Evolutionary conservation across 2,888 invertebrate genomes (phyloP).

Genomic region (Agonum fuliginosum): DNA sequence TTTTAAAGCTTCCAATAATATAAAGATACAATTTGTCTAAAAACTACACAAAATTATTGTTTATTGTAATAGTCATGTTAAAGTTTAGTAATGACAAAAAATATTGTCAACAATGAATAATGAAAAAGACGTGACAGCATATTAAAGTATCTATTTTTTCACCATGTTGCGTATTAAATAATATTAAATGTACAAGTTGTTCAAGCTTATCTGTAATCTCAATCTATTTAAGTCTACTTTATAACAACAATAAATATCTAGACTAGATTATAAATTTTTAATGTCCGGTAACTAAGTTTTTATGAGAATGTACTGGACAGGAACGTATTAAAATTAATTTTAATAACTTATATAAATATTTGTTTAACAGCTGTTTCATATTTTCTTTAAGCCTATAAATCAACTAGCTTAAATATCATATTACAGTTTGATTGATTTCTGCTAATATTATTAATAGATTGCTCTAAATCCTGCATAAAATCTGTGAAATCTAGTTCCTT

Average conservation of each 20-base stretch:
- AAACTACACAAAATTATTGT: neutral
- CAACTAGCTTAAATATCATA: slow-evolving; percentile 2
- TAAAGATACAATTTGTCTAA: too few relatives aligned
- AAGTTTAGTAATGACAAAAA: too few relatives aligned
- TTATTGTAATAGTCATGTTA: neutral
- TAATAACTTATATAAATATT: neutral
- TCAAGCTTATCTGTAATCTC: slow-evolving; percentile 13
- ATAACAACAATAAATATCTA: slow-evolving; percentile 40
- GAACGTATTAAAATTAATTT: slow-evolving; percentile 19
- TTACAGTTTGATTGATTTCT: slow-evolving; percentile 8
- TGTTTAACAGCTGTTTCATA: slow-evolving; percentile 3
- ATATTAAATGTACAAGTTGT: slow-evolving; percentile 24
- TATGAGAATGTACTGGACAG: slow-evolving; percentile 23
- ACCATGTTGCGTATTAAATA: slow-evolving; percentile 19
- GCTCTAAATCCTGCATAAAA: neutral
- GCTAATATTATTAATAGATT: slow-evolving; percentile 3
- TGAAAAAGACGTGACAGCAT: slow-evolving; percentile 30
- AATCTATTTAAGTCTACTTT: slow-evolving; percentile 34
- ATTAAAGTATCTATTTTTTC: neutral
- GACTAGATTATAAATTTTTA: slow-evolving; percentile 33
- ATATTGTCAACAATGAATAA: neutral
- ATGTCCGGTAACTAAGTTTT: slow-evolving; percentile 23
- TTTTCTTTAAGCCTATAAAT: slow-evolving; percentile 4
- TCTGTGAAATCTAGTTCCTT: slow-evolving; percentile 1
- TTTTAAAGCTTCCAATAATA: too few relatives aligned